phyloP scores from a whole-genome alignment of 2,113 vertebrate species.

The Phylloscopus trochiloides region DNA sequence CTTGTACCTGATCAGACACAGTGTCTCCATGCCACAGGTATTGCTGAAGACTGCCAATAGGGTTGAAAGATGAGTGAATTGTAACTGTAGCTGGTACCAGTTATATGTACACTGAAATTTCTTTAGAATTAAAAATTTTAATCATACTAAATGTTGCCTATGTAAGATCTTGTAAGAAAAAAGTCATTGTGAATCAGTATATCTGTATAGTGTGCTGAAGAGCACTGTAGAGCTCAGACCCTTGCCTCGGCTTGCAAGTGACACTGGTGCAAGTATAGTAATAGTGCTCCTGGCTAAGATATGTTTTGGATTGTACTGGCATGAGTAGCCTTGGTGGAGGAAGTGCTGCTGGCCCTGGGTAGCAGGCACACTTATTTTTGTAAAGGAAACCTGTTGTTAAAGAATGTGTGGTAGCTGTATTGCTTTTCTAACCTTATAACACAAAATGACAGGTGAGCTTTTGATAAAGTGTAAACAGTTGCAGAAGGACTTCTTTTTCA shows the following conservation, averaged over 20 bases:
- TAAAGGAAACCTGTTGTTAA: neutral
- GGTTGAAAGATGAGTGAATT: neutral
- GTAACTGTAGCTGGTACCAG: neutral
- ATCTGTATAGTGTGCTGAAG: neutral
- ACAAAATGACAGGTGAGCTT: neutral
- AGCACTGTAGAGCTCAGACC: neutral
- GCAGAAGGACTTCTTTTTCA: neutral
- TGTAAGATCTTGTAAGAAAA: neutral
- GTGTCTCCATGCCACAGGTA: accelerated
- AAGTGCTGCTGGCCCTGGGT: neutral
- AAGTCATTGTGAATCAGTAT: accelerated
- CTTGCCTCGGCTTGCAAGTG: neutral
- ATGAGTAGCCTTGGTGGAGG: neutral
- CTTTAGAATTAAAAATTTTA: neutral
- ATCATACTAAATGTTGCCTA: neutral
- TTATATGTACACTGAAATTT: neutral
- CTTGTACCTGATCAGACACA: accelerated
- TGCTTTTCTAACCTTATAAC: neutral
- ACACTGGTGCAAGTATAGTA: accelerated
- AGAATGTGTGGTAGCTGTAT: neutral
- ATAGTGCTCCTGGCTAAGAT: neutral
- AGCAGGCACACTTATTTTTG: neutral
- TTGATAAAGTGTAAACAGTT: neutral
- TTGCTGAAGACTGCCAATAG: accelerated
- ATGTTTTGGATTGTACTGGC: accelerated